phyloP scores from a whole-genome alignment of 1,140 invertebrate species.

The Grapholita molesta region DNA sequence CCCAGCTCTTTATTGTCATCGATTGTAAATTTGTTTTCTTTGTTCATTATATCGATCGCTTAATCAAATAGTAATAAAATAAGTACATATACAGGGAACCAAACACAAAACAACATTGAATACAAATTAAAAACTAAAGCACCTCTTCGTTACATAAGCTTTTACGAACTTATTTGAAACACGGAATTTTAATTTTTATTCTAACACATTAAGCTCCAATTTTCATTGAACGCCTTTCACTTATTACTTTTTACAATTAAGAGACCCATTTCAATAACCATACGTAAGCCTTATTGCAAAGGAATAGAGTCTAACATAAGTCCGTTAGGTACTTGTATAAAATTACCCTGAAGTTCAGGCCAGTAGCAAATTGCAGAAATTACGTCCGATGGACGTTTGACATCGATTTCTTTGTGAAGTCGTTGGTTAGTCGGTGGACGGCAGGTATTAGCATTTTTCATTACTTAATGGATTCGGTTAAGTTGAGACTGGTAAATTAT shows the following conservation, averaged over 20 bases:
- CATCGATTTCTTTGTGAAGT: conserved; percentile 6
- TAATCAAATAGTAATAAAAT: background rate
- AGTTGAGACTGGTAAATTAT: background rate
- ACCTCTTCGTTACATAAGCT: background rate
- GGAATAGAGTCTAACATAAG: background rate
- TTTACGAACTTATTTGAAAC: background rate
- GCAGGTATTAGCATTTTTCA: conserved; percentile 10
- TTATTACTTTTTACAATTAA: background rate
- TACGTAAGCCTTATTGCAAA: background rate
- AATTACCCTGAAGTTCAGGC: background rate
- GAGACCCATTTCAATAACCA: background rate
- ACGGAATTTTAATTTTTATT: background rate
- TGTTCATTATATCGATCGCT: background rate
- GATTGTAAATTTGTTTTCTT: no score
- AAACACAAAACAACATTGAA: background rate
- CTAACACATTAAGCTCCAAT: background rate
- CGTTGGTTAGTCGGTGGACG: conserved; percentile 2
- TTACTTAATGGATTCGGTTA: conserved; percentile 4
- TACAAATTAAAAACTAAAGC: background rate
- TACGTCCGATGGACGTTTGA: background rate
- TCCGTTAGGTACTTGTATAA: background rate
- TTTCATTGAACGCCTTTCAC: background rate
- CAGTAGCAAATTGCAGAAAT: conserved; percentile 1
- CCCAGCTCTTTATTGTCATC: no score
- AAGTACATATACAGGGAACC: background rate